These are phyloP conservation scores for Lamprologus lemairii DNA, from an alignment of 2,113 vertebrate species.

Conservation along the genomic window DNA sequence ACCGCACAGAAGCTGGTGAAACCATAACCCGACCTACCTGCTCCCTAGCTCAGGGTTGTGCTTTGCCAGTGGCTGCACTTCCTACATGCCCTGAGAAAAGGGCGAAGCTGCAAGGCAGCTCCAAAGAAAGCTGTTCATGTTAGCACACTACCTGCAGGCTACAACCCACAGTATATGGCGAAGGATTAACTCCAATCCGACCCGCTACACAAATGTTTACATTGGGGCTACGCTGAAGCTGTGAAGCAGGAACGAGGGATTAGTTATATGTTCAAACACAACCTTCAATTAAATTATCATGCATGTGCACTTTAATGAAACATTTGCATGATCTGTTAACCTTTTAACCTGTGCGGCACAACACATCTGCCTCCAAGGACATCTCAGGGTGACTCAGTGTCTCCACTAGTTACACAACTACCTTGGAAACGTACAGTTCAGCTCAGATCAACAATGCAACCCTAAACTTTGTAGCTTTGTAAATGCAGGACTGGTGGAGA, in stretches of 20 bases:
- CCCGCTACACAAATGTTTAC: background rate
- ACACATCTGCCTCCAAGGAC: background rate
- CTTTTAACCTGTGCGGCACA: background rate
- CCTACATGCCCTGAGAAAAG: conserved; percentile 17
- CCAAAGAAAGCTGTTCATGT: conserved; percentile 7
- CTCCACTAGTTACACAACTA: background rate
- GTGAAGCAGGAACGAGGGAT: background rate
- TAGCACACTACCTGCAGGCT: conserved; percentile 19
- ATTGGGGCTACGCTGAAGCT: background rate
- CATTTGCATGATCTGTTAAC: background rate
- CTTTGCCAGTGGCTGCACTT: conserved; percentile 33
- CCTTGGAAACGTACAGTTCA: background rate
- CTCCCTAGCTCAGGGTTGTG: conserved; percentile 43
- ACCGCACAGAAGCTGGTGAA: conserved; percentile 52
- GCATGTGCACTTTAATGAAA: background rate
- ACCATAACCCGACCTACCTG: conserved; percentile 37
- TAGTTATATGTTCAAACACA: background rate
- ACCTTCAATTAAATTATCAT: background rate
- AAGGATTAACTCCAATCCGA: background rate
- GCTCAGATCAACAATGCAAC: background rate
- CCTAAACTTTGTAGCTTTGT: background rate
- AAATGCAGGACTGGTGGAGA: background rate
- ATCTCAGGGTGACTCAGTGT: background rate
- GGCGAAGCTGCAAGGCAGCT: conserved; percentile 18
- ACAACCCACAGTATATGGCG: background rate